These are phyloP conservation scores for Clostera curtula DNA, from an alignment of 2,888 invertebrate species.

Conservation along the genomic window DNA sequence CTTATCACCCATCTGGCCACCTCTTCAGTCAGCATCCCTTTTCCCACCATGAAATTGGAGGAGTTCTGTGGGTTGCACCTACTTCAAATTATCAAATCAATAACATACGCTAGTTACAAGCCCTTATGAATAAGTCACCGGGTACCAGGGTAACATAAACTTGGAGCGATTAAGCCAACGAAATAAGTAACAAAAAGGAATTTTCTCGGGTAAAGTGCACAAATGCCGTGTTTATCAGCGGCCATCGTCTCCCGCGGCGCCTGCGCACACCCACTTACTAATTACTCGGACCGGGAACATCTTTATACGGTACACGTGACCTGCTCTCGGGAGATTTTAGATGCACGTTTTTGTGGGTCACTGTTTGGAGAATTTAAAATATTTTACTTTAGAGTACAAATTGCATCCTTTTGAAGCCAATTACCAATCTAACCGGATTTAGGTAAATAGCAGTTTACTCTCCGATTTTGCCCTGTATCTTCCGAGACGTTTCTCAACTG, in stretches of 20 bases:
- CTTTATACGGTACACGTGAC: conserved; percentile 23
- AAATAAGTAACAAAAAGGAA: neutral
- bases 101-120: no score
- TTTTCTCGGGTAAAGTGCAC: neutral
- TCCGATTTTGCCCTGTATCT: no score
- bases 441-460: no score
- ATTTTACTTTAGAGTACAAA: neutral
- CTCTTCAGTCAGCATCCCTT: no score
- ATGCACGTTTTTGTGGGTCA: conserved; percentile 2
- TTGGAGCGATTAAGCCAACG: neutral
- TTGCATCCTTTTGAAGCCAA: no score
- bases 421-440: no score
- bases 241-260: conserved; percentile 15
- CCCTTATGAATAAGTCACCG: neutral
- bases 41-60: no score
- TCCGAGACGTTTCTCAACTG: neutral
- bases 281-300: conserved; percentile 19
- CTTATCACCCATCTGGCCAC: no score
- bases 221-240: conserved; percentile 1
- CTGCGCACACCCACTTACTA: conserved; percentile 22
- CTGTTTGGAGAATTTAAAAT: neutral
- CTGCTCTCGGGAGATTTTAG: conserved; percentile 5
- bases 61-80: no score
- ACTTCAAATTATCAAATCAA: no score
- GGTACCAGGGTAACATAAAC: neutral